Base-by-base conservation (phyloP, 2,113 vertebrate genomes). In the Tenebrosternarchus preto region DNA sequence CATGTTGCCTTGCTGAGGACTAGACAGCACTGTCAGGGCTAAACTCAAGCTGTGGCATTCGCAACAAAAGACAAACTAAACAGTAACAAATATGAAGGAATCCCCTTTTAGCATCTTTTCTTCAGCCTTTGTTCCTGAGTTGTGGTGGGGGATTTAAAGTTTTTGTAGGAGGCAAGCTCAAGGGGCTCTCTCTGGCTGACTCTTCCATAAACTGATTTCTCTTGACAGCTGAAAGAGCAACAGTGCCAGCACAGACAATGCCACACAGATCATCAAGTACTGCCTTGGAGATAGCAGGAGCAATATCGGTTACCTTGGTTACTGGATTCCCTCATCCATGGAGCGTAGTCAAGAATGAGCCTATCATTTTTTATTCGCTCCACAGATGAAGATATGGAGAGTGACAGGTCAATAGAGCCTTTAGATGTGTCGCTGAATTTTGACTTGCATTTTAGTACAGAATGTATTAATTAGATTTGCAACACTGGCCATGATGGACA, bases 241-340 rank as follows among this genome's bases (percentile, higher is more conserved):
- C 72, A 33, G 59, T 46, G 50, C 73, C 67, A 66, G 78, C 46
- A 11, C 56, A 69, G 77, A 75, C 61, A 50, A 66, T 72, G 78
- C 46, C 50, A 80, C 43, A 17, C 33, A 71, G 63, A 78, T 81
- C 73, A 81, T 80, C 75, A 39, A 33, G 74, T 73, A 55, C 53
- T 59, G 50, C 75, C 59, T 27, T 67, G 66, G 31, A 50, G 63
- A 67, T 85, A 67, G 50, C 74, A 43, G 27, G 82, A 61, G 72
- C 84, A 83, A 72, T 39, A 79, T 78, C 50, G 33, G 81, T 85
- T 73, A 60, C 82, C 82, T 73, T 85, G 84, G 84, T 85, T 79
- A 83, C 78, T 43, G 57, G 72, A 77, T 82, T 71, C 75, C 57
- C 71, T 55, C 29, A 78, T 55, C 61, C 39, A 75, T 27, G 27